These are phyloP conservation scores for Atopsyche davidsoni DNA, from an alignment of 1,140 invertebrate genomes.

Conservation along the genomic window DNA sequence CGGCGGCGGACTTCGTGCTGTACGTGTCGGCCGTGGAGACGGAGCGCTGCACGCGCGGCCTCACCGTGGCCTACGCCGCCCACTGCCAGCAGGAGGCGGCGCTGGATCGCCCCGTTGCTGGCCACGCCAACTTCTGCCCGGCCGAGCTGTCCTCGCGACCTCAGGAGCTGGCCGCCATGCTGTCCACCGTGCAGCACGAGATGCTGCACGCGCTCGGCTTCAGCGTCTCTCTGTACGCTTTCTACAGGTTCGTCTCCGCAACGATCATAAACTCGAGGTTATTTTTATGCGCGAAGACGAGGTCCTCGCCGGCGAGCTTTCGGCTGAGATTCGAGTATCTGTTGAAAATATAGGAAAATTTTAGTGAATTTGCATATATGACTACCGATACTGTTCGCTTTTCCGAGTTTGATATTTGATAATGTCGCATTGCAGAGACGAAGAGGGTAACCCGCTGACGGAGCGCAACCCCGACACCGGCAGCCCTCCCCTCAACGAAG, in stretches of 20 bases:
- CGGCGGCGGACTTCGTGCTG: constrained; percentile 90
- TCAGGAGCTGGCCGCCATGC: constrained; percentile 85
- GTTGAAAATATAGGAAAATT: too few species aligned
- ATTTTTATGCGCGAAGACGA: too few species aligned
- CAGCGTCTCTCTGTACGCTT: constrained; percentile 91
- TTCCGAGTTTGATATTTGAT: constrained; percentile 12
- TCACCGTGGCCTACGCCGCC: constrained; percentile 93
- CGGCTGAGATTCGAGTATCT: too few species aligned
- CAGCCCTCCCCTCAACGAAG: constrained; percentile 81
- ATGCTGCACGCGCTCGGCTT: constrained; percentile 96
- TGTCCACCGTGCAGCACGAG: constrained; percentile 98
- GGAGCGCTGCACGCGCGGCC: constrained; percentile 78
- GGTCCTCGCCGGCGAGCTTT: too few species aligned
- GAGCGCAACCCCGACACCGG: constrained; percentile 72
- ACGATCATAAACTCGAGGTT: too few species aligned
- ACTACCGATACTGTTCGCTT: too few species aligned
- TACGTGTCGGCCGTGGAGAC: constrained; percentile 95
- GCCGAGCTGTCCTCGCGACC: constrained; percentile 89
- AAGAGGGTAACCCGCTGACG: constrained; percentile 79
- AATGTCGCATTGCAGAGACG: constrained; percentile 64
- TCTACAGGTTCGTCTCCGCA: constrained; percentile 71
- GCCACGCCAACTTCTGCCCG: constrained; percentile 97
- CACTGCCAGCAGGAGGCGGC: constrained; percentile 96
- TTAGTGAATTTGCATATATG: too few species aligned
- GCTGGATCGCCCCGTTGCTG: constrained; percentile 92